Evolutionary conservation across 1,140 invertebrate genomes (phyloP).

Genomic region (Ceratitis capitata): DNA sequence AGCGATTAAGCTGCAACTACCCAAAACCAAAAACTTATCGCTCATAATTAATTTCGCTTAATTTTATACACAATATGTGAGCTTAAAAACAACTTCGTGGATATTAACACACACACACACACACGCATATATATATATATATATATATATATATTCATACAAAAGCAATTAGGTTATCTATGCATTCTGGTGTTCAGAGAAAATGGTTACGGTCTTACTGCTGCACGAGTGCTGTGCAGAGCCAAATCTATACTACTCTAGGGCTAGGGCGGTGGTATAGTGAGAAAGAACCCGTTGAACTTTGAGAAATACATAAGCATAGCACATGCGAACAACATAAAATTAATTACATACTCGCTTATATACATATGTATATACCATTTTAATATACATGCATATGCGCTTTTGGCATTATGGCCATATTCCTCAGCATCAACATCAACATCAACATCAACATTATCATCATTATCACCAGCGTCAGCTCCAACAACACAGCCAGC

Average conservation of each 20-base stretch:
- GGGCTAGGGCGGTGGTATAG: not conserved
- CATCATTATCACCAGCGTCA: not conserved
- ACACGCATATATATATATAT: not conserved
- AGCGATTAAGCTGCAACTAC: not conserved
- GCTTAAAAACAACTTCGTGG: too few relatives aligned
- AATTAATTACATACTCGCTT: not conserved
- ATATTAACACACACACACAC: not conserved
- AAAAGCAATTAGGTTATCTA: too few relatives aligned
- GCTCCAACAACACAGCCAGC: too few relatives aligned
- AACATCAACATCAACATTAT: not conserved
- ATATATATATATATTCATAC: too few relatives aligned
- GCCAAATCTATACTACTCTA: too few relatives aligned
- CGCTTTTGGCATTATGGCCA: not conserved
- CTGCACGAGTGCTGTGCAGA: not conserved
- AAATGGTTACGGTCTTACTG: not conserved
- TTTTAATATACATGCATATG: not conserved
- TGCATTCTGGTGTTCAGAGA: too few relatives aligned
- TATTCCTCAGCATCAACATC: not conserved
- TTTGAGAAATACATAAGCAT: not conserved
- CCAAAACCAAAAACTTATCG: conserved; percentile 4
- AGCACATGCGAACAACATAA: not conserved
- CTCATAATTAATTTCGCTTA: not conserved
- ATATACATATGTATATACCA: too few relatives aligned
- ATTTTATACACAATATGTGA: not conserved
- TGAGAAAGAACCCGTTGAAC: not conserved